phyloP scores from a whole-genome alignment of 64 coral and sea anemone genomes.

The Orbicella faveolata region DNA sequence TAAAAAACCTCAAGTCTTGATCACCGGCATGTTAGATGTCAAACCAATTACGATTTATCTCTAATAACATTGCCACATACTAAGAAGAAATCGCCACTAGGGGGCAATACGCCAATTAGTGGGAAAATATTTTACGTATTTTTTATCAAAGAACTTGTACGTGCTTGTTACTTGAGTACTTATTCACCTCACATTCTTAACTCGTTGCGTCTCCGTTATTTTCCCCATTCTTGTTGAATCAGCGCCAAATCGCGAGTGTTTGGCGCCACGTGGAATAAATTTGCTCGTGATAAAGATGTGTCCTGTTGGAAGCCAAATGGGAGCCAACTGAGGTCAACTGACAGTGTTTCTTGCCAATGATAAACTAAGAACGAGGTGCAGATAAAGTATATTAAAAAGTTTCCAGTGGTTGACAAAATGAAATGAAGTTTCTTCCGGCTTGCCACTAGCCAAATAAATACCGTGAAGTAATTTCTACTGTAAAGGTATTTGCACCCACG shows the following conservation, averaged over 20 bases:
- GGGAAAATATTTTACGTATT: constrained; percentile 25
- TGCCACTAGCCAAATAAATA: no score
- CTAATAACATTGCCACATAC: not conserved
- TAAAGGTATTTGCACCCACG: no score
- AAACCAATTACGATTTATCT: no score
- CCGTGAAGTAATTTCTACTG: no score
- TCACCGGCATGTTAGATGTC: no score
- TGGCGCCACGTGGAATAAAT: not conserved
- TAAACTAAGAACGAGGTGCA: no score
- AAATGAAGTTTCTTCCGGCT: no score
- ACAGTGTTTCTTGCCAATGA: no score
- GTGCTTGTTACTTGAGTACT: not conserved
- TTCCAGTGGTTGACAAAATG: no score
- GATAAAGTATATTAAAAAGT: no score
- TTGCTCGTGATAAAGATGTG: not conserved
- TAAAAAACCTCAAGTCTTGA: no score
- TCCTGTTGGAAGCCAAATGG: not conserved
- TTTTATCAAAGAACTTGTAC: not conserved
- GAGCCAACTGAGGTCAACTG: no score
- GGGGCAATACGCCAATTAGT: constrained; percentile 7
- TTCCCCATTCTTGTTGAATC: not conserved
- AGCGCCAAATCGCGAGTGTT: not conserved
- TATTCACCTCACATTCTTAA: not conserved
- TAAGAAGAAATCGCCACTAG: not conserved
- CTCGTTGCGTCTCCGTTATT: not conserved